Conservation (phyloP, 1,140 invertebrate species). For the Cotesia glomerata region DNA sequence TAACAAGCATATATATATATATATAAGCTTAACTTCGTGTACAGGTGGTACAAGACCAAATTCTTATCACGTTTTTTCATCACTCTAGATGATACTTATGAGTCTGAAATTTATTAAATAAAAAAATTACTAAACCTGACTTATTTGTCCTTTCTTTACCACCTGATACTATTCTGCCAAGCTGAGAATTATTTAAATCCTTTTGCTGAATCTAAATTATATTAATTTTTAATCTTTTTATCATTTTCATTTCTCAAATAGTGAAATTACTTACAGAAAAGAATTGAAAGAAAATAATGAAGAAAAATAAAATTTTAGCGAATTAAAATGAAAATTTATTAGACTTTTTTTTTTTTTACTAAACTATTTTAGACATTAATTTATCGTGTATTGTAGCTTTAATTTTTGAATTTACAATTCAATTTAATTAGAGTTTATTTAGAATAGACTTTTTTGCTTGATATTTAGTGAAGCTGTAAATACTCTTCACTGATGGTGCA, state of each 20-base stretch:
- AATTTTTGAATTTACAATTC: not conserved
- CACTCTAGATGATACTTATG: not conserved
- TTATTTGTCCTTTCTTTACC: not conserved
- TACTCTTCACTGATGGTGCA: not conserved
- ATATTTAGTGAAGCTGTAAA: slow-evolving; percentile 9
- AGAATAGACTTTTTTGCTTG: not conserved
- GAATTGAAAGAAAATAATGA: too few species aligned
- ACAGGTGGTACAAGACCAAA: not conserved
- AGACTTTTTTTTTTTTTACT: too few species aligned
- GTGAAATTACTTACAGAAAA: not conserved
- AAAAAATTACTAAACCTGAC: slow-evolving; percentile 4
- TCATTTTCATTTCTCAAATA: not conserved
- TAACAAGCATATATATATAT: not conserved
- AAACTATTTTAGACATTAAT: too few species aligned
- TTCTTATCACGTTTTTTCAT: slow-evolving; percentile 21
- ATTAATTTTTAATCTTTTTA: not conserved
- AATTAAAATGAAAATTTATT: too few species aligned
- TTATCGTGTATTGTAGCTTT: not conserved
- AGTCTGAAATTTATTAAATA: not conserved
- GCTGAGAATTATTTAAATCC: slow-evolving; percentile 6
- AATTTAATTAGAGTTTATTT: not conserved
- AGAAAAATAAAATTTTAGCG: too few species aligned
- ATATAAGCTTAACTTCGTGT: not conserved
- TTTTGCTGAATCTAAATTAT: slow-evolving; percentile 1
- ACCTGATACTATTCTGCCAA: not conserved